Percentiles rank a stretch among this genome's conserved stretches.
Evolutionary conservation across 1,140 invertebrate genomes (phyloP).

Genomic region (Heliconius himera): DNA sequence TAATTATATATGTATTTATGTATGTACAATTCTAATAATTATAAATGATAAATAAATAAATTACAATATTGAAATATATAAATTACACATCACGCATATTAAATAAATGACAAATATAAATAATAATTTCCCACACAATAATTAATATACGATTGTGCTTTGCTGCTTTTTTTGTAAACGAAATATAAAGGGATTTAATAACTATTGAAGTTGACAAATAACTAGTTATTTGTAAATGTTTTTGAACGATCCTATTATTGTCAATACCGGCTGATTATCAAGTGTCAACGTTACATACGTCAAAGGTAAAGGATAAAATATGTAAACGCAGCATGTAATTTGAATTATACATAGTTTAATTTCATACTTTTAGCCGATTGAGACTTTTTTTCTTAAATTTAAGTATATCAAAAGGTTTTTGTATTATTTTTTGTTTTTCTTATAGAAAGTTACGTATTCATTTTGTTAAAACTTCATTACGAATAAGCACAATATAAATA

Average conservation of each 20-base stretch:
- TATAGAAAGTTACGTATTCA: not conserved
- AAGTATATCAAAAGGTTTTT: not conserved
- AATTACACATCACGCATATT: too few species aligned
- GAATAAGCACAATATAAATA: conserved; percentile 2
- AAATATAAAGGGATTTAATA: too few species aligned
- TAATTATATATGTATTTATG: too few species aligned
- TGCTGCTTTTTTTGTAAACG: too few species aligned
- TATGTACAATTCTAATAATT: too few species aligned
- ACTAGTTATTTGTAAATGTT: not conserved
- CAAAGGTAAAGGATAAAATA: not conserved
- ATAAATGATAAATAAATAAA: too few species aligned
- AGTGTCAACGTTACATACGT: not conserved
- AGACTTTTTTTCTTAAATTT: not conserved
- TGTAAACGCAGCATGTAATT: not conserved
- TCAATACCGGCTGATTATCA: not conserved
- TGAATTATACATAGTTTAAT: not conserved
- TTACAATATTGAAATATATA: too few species aligned
- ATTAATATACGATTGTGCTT: too few species aligned
- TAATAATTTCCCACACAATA: too few species aligned
- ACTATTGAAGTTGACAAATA: too few species aligned
- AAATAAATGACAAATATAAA: too few species aligned
- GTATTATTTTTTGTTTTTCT: not conserved
- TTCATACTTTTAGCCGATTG: not conserved
- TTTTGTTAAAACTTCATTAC: not conserved
- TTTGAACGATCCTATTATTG: not conserved